Evolutionary conservation across 2,113 vertebrate species (phyloP).

Genomic region (Scalopus aquaticus): DNA sequence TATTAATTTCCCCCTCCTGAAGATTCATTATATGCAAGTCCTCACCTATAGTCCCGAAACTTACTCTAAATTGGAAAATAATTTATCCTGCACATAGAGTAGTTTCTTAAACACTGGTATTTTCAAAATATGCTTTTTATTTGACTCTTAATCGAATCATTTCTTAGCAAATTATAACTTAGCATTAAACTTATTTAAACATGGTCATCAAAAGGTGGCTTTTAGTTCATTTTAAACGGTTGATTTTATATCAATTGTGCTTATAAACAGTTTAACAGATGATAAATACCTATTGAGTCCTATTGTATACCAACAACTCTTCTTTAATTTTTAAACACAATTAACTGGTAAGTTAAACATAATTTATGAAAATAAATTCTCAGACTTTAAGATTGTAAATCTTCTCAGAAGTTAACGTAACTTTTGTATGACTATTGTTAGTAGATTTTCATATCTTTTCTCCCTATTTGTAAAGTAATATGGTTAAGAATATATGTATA

Average conservation of each 20-base stretch:
- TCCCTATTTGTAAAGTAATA: not conserved
- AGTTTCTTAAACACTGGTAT: not conserved
- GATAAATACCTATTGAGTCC: not conserved
- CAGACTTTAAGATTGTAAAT: not conserved
- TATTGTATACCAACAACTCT: not conserved
- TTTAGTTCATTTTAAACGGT: not conserved
- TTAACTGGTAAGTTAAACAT: not conserved
- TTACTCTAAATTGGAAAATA: constrained; percentile 2
- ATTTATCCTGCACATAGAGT: not conserved
- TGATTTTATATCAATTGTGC: not conserved
- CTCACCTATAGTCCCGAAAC: not conserved
- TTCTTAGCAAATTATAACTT: not conserved
- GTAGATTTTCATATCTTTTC: not conserved
- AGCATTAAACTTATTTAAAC: not conserved
- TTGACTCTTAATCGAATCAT: not conserved
- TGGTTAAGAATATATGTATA: not conserved
- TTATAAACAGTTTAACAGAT: not conserved
- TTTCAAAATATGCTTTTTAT: constrained; percentile 17
- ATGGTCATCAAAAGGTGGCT: not conserved
- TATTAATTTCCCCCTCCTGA: not conserved
- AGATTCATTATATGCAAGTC: not conserved
- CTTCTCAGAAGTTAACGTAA: not conserved
- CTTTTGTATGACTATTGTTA: not conserved
- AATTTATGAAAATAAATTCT: not conserved
- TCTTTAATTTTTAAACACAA: not conserved